A percentile compares a stretch with the other conserved stretches of the same genome.
Conservation (phyloP, 1,140 invertebrate genomes). For the Drosophila bocki region DNA sequence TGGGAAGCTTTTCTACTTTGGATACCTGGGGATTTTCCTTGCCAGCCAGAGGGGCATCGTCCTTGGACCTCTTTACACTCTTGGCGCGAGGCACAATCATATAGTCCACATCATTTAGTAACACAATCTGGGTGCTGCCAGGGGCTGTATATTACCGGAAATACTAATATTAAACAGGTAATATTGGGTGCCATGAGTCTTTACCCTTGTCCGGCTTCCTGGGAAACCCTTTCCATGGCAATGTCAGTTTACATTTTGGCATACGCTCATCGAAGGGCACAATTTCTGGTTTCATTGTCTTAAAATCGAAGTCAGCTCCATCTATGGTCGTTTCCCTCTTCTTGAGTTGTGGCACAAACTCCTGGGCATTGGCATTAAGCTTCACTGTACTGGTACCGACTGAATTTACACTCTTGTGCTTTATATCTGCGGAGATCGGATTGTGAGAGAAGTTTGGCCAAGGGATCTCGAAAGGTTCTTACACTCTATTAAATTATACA, state of each 20-base stretch:
- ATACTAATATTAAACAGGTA: too few species aligned
- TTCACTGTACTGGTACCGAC: background rate
- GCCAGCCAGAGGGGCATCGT: background rate
- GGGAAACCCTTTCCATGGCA: conserved; percentile 70
- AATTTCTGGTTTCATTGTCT: background rate
- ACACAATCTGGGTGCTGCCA: conserved; percentile 13
- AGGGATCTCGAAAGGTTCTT: conserved; percentile 13
- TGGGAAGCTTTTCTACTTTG: background rate
- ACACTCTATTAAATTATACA: conserved; percentile 51
- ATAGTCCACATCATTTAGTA: conserved; percentile 18
- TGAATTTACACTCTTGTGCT: background rate
- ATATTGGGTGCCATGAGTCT: background rate
- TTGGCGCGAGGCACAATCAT: conserved; percentile 18
- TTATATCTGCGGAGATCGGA: background rate
- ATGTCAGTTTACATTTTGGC: conserved; percentile 15
- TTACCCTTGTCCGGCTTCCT: conserved; percentile 17
- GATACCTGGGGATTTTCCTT: background rate
- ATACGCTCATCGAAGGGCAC: background rate
- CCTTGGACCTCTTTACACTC: conserved; percentile 2
- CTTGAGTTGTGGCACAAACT: conserved; percentile 44
- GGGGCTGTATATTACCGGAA: background rate
- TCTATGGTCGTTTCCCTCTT: background rate
- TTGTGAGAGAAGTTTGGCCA: background rate
- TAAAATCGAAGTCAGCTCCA: background rate
- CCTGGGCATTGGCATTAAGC: conserved; percentile 40